Evolutionary conservation across 2,888 invertebrate species (phyloP).

Genomic region (Orthosia cruda): DNA sequence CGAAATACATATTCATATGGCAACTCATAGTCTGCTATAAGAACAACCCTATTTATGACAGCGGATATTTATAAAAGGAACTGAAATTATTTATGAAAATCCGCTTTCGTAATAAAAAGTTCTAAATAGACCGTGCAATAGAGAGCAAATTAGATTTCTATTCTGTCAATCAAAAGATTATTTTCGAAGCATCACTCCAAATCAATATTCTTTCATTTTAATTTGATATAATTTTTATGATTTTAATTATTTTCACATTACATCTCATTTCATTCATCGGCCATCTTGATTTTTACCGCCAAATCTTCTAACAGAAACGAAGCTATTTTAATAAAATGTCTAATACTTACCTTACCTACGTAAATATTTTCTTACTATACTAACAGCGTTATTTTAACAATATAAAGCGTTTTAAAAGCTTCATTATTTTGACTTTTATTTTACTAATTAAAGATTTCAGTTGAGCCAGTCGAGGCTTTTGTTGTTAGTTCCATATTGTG

Average conservation of each 20-base stretch:
- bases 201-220: constrained; percentile 70
- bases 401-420: constrained; percentile 74
- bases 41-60: constrained; percentile 72
- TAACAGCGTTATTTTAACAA: constrained; percentile 84
- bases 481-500: constrained; percentile 73
- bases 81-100: constrained; percentile 50
- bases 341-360: constrained; percentile 50
- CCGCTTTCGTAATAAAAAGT: constrained; percentile 75
- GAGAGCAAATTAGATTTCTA: constrained; percentile 76
- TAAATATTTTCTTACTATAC: constrained; percentile 72
- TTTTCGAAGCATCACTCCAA: constrained; percentile 87
- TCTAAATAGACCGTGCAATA: constrained; percentile 73
- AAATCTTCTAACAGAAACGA: constrained; percentile 62
- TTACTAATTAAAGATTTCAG: constrained; percentile 63
- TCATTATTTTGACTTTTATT: constrained; percentile 58
- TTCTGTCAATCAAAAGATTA: constrained; percentile 72
- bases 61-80: constrained; percentile 70
- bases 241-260: constrained; percentile 68
- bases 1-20: neutral
- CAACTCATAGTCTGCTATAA: constrained; percentile 41
- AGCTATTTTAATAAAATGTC: constrained; percentile 57
- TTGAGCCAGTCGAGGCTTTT: constrained; percentile 74
- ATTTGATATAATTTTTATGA: constrained; percentile 71
- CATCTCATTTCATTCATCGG: constrained; percentile 75
- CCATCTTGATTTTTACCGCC: constrained; percentile 72